Evolutionary conservation across 1,140 invertebrate species (phyloP), one percentile per base, ranked within the genome.

Genomic region (Bombus turneri): DNA sequence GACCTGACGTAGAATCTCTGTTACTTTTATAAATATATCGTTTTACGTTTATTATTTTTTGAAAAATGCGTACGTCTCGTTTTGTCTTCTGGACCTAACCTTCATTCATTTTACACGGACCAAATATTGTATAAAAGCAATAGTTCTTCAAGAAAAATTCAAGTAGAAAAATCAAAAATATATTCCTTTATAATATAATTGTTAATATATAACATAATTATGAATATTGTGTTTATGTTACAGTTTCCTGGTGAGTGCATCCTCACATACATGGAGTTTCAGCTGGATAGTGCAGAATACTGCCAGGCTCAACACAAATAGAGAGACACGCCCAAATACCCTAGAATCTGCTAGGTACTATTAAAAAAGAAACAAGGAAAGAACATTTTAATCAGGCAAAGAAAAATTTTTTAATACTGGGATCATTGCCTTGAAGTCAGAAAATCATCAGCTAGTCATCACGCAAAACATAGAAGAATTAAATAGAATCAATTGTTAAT

Each of bases 281-380:
- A 98, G 96, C 97, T 98, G 97, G 98, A 98, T 96, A 98, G 97
- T 96, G 97, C 97, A 96, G 98, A 98, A 96, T 98, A 98, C 96
- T 99, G 98, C 97, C 98, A 98, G 96, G 98, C 98, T 96, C 98
- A 98, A 97, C 98, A 98, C 97, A 98, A 98, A 98, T 98, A 98
- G 97, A 97, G 93, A 94, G 93, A 90, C 88, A 92, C 91, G 87
- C 79, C 83, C 88, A 81, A 86, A 86, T 81, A 85, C 83, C 86
- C 75, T 86, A 86, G 88, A 78, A 90, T 68, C 82, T 86, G 87
- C 83, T 91, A 91, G 90, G 91, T 89, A 93, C 37, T 66, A 76
- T 88, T 91, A 68, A 87, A 92, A 83, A 37, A 83, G 86, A 84
- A 77, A 31, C 22, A 87, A 86, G 76, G 62, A 62, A 76, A 85